phyloP scores from a whole-genome alignment of 2,113 vertebrate genomes.

The Cinclus cinclus region DNA sequence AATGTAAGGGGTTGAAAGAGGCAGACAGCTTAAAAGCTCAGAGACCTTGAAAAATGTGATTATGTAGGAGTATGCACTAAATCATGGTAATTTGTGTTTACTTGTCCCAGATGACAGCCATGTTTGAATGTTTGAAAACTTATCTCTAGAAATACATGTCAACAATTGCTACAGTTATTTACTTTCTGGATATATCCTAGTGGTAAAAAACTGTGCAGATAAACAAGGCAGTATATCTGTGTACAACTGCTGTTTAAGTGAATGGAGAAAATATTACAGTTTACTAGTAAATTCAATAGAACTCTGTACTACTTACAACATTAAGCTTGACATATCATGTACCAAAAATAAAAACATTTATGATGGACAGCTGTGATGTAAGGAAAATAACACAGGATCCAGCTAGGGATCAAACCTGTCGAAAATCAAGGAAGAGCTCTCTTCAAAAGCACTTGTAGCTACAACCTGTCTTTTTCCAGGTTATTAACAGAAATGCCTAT shows the following conservation, averaged over 20 bases:
- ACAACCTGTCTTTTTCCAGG: not conserved
- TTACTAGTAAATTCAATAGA: conserved; percentile 26
- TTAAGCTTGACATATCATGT: not conserved
- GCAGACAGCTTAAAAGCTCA: conserved; percentile 1
- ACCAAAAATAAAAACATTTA: not conserved
- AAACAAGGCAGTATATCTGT: conserved; percentile 50
- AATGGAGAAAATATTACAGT: conserved; percentile 4
- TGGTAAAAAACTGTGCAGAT: not conserved
- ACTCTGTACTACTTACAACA: not conserved
- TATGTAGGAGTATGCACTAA: conserved; percentile 1
- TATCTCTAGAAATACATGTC: conserved; percentile 19
- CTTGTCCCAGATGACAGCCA: conserved; percentile 2
- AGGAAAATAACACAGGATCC: not conserved
- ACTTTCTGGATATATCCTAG: not conserved
- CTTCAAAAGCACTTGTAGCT: not conserved
- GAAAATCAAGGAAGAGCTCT: not conserved
- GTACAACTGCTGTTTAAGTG: not conserved
- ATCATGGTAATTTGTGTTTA: conserved; percentile 19
- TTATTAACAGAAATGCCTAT: not conserved
- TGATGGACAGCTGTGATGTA: not conserved
- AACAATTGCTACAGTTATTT: conserved; percentile 26
- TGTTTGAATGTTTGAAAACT: conserved; percentile 10
- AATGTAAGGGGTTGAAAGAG: not conserved
- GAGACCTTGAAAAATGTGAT: conserved; percentile 9
- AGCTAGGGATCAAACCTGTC: not conserved